Conservation (phyloP, 2,113 vertebrate genomes). For the Cyprinodon variegatus region DNA sequence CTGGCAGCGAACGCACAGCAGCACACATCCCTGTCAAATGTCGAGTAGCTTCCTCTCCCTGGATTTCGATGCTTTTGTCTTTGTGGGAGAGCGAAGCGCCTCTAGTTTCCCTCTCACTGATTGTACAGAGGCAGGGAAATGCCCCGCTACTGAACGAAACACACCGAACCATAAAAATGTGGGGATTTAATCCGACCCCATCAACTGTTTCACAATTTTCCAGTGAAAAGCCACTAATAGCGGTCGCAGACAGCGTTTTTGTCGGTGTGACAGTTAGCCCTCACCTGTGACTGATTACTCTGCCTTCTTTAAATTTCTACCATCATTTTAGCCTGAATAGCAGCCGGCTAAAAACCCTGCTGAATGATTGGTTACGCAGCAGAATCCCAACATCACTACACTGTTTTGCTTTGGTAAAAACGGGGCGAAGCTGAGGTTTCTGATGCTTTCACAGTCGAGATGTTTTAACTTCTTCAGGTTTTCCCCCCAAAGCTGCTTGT, state of each 20-base stretch:
- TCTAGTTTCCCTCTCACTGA: background rate
- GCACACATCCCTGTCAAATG: background rate
- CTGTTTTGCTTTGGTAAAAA: constrained; percentile 1
- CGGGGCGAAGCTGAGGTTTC: background rate
- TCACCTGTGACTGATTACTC: too few relatives aligned
- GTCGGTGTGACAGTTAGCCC: too few relatives aligned
- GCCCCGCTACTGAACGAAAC: background rate
- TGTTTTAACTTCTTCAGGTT: background rate
- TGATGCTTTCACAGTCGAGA: constrained; percentile 2
- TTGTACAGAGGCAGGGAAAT: background rate
- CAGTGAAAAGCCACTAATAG: background rate
- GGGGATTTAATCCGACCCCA: background rate
- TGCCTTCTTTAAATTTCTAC: too few relatives aligned
- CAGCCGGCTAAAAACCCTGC: background rate
- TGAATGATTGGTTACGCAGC: background rate
- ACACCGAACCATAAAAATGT: background rate
- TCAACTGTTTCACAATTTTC: background rate
- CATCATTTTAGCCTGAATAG: background rate
- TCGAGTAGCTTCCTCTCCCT: too few relatives aligned
- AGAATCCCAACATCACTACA: background rate
- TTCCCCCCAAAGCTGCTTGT: background rate
- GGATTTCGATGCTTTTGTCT: background rate
- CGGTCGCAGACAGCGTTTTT: too few relatives aligned
- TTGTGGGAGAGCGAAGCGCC: background rate
- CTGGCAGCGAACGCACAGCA: background rate